Percentiles rank a stretch among this genome's conserved stretches.
These are phyloP conservation scores for Sebastes schlegelii DNA, from an alignment of 2,113 vertebrate species.

Conservation along the genomic window DNA sequence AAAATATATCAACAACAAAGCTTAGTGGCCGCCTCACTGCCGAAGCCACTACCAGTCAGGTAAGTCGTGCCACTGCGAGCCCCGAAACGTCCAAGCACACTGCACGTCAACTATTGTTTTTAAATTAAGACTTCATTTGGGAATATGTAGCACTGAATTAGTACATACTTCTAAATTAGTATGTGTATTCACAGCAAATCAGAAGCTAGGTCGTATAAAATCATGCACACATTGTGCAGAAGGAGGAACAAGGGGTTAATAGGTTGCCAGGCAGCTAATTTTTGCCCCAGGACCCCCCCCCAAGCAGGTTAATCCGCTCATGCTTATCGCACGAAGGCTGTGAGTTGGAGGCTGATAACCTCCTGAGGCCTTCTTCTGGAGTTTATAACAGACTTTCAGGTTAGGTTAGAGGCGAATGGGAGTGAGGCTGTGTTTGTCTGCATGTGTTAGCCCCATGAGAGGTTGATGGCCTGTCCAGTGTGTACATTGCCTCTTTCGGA, in stretches of 20 bases:
- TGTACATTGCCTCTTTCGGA: constrained; percentile 2
- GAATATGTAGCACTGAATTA: neutral
- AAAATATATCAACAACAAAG: neutral
- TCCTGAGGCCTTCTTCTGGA: neutral
- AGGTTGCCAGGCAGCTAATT: neutral
- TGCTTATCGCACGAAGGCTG: neutral
- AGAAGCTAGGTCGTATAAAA: neutral
- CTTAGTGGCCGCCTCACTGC: neutral
- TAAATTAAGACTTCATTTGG: neutral
- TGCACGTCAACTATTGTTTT: neutral
- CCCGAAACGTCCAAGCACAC: too few relatives aligned
- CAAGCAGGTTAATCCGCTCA: neutral
- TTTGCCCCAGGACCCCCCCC: neutral
- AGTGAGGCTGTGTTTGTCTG: neutral
- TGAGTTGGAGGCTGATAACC: neutral
- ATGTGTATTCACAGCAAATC: neutral
- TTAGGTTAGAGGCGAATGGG: neutral
- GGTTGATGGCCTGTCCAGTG: neutral
- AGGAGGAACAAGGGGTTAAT: neutral
- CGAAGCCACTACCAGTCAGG: neutral
- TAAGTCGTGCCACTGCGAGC: neutral
- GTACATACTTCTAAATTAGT: neutral
- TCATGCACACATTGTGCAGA: neutral
- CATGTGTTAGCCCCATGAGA: neutral
- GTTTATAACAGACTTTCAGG: neutral